Conservation (phyloP, 1,140 invertebrate species). For the Bicyclus anynana region DNA sequence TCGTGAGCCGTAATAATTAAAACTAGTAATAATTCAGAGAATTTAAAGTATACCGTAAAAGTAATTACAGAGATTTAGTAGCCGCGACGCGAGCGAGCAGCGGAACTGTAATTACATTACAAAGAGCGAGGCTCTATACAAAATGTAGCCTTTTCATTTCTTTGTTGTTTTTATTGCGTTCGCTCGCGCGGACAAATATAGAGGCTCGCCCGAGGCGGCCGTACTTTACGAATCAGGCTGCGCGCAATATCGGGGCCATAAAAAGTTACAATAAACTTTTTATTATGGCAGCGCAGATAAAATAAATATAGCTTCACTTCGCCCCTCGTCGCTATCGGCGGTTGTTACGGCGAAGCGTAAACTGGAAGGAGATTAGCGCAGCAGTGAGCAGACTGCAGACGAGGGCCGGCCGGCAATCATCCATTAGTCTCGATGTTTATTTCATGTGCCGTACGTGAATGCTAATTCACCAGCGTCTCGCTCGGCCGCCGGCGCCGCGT, state of each 20-base stretch:
- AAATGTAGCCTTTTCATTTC: not conserved
- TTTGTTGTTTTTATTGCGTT: not conserved
- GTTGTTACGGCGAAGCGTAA: conserved; percentile 37
- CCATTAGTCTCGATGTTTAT: conserved; percentile 67
- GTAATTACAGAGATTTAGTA: not conserved
- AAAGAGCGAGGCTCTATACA: not conserved
- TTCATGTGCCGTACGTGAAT: conserved; percentile 54
- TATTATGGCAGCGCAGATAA: conserved; percentile 57
- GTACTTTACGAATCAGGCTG: conserved; percentile 30
- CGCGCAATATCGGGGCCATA: conserved; percentile 51
- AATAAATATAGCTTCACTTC: conserved; percentile 61
- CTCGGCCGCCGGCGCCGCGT: conserved; percentile 26
- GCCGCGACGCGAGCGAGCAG: not conserved
- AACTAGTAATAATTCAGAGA: not conserved
- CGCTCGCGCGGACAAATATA: not conserved
- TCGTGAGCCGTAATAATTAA: not conserved
- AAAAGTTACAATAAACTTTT: conserved; percentile 69
- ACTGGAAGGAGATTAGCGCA: conserved; percentile 30
- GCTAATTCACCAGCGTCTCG: conserved; percentile 51
- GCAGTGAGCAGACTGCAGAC: conserved; percentile 23
- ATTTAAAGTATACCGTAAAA: not conserved
- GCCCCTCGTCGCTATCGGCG: conserved; percentile 31
- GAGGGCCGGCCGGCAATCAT: conserved; percentile 41
- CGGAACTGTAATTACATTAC: not conserved
- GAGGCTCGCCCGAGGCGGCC: conserved; percentile 7